These are phyloP conservation scores for Emydura subglobosa DNA, from an alignment of 2,113 vertebrate species.

Conservation along the genomic window DNA sequence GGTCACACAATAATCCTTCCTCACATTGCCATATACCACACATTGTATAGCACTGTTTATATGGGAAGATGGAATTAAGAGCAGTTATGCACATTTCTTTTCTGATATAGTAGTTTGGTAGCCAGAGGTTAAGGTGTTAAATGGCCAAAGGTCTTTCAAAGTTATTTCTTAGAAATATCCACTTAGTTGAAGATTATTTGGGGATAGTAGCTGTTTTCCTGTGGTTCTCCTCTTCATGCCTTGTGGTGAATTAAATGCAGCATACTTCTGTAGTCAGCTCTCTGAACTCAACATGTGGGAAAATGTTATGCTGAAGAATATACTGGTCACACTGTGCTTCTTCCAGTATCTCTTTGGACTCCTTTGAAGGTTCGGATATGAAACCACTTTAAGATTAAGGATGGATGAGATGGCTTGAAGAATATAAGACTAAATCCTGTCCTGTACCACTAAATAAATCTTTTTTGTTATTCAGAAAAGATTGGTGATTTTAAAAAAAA, in stretches of 20 bases:
- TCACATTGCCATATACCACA: background rate
- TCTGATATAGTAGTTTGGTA: slow-evolving; percentile 12
- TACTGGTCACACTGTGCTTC: background rate
- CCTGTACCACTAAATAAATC: background rate
- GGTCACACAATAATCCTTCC: background rate
- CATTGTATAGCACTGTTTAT: slow-evolving; percentile 23
- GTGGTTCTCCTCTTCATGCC: background rate
- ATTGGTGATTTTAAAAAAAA: background rate
- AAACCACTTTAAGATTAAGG: background rate
- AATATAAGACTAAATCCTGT: background rate
- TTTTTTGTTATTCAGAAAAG: background rate
- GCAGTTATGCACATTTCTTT: background rate
- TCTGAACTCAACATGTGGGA: background rate
- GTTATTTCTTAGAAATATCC: background rate
- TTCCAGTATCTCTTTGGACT: background rate
- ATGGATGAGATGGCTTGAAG: background rate
- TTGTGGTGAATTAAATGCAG: background rate
- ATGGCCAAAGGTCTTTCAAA: background rate
- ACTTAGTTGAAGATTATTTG: slow-evolving; percentile 25
- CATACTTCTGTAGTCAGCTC: background rate
- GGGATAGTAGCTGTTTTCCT: slow-evolving; percentile 29
- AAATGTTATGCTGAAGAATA: background rate
- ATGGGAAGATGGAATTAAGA: background rate
- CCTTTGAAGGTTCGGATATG: background rate
- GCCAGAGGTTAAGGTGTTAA: background rate